Percentiles rank a stretch among this genome's conserved stretches.
These are phyloP conservation scores for Pterocles orientalis DNA, from an alignment of 2,113 vertebrate genomes.

Conservation along the genomic window DNA sequence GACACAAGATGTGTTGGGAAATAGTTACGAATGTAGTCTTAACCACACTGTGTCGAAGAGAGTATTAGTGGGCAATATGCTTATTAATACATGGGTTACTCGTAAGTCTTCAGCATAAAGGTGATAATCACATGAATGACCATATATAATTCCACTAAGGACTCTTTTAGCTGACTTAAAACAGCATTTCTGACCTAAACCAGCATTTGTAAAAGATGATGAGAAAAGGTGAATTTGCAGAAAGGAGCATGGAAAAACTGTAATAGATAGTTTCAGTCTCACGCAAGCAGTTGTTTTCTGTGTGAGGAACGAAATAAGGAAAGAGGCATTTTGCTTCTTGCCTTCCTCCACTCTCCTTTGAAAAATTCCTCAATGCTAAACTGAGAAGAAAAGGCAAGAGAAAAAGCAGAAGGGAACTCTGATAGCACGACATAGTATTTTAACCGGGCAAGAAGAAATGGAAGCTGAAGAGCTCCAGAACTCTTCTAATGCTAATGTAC, in stretches of 20 bases:
- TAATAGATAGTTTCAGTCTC: not conserved
- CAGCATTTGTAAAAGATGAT: not conserved
- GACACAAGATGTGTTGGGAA: not conserved
- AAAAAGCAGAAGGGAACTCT: not conserved
- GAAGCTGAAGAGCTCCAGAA: not conserved
- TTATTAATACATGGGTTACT: not conserved
- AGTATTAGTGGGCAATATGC: not conserved
- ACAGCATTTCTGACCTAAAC: not conserved
- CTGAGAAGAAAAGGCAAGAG: not conserved
- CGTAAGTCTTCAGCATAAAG: not conserved
- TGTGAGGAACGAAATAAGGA: not conserved
- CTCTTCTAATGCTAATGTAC: not conserved
- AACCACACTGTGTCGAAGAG: not conserved
- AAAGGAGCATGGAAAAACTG: not conserved
- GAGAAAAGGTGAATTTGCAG: not conserved
- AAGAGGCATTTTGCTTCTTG: not conserved
- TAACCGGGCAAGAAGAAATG: not conserved
- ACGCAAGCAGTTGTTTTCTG: not conserved
- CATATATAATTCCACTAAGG: not conserved
- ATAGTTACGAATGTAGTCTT: not conserved
- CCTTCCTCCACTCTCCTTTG: not conserved
- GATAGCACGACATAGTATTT: not conserved
- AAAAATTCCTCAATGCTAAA: not conserved
- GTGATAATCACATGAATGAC: not conserved
- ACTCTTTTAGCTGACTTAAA: not conserved